Conservation (phyloP, 2,113 vertebrate genomes). For the Engraulis encrasicolus region DNA sequence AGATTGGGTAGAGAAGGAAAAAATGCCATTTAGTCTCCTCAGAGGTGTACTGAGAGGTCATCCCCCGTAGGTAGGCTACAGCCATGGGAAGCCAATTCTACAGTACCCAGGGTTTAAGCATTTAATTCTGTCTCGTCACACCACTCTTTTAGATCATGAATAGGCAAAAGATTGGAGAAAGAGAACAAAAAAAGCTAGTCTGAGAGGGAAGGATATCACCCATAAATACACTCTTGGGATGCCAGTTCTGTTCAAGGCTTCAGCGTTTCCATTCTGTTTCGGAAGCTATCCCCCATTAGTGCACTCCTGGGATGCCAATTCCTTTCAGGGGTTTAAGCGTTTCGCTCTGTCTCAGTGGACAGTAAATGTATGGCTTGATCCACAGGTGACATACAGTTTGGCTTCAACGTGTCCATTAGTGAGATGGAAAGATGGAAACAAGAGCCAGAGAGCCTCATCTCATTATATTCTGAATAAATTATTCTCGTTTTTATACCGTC, state of each 20-base stretch:
- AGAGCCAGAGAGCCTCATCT: background rate
- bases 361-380: background rate
- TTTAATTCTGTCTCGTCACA: too few relatives aligned
- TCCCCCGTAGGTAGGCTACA: too few relatives aligned
- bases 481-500: background rate
- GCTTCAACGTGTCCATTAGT: background rate
- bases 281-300: background rate
- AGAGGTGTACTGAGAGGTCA: too few relatives aligned
- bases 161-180: background rate
- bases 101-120: too few relatives aligned
- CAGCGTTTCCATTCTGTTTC: too few relatives aligned
- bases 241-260: background rate
- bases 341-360: background rate
- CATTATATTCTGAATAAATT: background rate
- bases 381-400: background rate
- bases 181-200: background rate
- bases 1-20: background rate
- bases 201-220: background rate
- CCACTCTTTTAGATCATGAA: too few relatives aligned
- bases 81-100: too few relatives aligned
- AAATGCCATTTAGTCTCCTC: too few relatives aligned
- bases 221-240: background rate
- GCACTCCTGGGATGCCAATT: background rate
- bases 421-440: background rate
- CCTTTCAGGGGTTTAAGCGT: background rate